Evolutionary conservation across 2,888 invertebrate species (phyloP).

Genomic region (Orgyia antiqua): DNA sequence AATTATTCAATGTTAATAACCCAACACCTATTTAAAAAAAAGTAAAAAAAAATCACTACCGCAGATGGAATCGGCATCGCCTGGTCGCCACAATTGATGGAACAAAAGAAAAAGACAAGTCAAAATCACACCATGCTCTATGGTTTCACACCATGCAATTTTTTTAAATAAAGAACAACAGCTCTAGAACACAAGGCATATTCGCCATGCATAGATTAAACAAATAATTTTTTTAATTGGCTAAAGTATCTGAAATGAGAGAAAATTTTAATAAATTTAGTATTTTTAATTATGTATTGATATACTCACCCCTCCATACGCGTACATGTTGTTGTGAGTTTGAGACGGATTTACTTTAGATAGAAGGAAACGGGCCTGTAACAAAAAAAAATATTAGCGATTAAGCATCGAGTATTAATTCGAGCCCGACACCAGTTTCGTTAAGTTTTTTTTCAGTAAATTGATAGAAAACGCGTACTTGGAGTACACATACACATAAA

Average conservation of each 20-base stretch:
- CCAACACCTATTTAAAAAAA: constrained; percentile 47
- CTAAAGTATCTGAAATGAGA: background rate
- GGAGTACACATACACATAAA: no score
- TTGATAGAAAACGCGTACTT: no score
- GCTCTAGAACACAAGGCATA: constrained; percentile 11
- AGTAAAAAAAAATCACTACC: constrained; percentile 80
- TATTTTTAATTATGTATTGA: no score
- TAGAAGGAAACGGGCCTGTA: constrained; percentile 94
- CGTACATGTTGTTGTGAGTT: constrained; percentile 99
- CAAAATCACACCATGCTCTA: constrained; percentile 62
- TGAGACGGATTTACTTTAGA: constrained; percentile 99
- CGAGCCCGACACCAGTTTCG: no score
- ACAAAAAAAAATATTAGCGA: constrained; percentile 18
- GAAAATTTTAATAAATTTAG: no score
- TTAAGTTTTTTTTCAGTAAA: no score
- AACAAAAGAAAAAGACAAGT: constrained; percentile 65
- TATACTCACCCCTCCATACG: constrained; percentile 93
- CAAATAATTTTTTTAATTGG: constrained; percentile 5
- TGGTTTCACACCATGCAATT: constrained; percentile 37
- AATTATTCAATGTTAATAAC: constrained; percentile 36
- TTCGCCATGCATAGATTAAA: constrained; percentile 20
- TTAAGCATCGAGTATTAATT: no score
- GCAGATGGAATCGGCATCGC: constrained; percentile 83
- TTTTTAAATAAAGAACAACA: constrained; percentile 11
- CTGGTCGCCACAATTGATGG: constrained; percentile 76